Conservation (phyloP, 1,140 invertebrate genomes). For the Ceratosolen solmsi region DNA sequence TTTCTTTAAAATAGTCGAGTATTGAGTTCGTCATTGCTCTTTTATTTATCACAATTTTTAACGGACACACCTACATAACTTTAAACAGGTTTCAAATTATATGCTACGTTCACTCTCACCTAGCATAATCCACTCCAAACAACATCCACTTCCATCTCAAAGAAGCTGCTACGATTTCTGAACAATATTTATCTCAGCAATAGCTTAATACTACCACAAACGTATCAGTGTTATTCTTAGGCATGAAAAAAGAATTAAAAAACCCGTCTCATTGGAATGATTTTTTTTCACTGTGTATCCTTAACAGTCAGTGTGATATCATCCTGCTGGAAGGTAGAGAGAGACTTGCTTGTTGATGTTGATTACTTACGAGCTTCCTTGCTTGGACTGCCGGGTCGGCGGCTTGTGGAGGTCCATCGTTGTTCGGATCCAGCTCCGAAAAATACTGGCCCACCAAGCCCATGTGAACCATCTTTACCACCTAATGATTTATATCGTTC, state of each 20-base stretch:
- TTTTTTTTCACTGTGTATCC: conserved; percentile 33
- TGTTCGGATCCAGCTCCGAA: conserved; percentile 60
- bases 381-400: conserved; percentile 58
- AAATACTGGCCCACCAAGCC: conserved; percentile 60
- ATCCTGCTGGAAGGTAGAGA: conserved; percentile 22
- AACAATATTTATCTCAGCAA: not conserved
- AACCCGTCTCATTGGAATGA: conserved; percentile 1
- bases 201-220: not conserved
- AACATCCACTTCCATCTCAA: not conserved
- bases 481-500: not conserved
- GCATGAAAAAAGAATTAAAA: not conserved
- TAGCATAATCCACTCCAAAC: not conserved
- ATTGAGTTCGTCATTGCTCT: not conserved
- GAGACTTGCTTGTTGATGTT: conserved; percentile 25
- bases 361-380: conserved; percentile 61
- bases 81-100: not conserved
- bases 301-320: not conserved
- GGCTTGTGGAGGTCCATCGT: conserved; percentile 54
- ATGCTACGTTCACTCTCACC: not conserved
- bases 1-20: not conserved
- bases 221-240: not conserved
- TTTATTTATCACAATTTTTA: not conserved
- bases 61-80: not conserved
- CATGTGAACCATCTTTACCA: conserved; percentile 57
- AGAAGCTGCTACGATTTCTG: not conserved